Evolutionary conservation across 2,113 vertebrate species (phyloP).

Genomic region (Hiodon alosoides): DNA sequence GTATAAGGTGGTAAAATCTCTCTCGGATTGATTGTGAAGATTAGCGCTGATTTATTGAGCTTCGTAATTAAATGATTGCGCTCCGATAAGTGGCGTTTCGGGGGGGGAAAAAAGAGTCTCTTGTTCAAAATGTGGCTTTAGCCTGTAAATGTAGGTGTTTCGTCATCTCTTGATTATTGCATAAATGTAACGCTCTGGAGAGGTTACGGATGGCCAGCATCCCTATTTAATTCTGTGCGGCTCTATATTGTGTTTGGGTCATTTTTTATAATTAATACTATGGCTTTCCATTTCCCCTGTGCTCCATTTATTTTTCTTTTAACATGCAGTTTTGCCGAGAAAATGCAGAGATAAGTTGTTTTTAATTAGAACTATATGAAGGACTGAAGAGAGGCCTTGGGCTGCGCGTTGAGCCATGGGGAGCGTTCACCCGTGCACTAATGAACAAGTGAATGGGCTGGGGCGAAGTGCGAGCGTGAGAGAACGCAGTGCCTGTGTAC

Average conservation of each 20-base stretch:
- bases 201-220: neutral
- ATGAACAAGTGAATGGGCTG: neutral
- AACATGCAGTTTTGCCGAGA: constrained; percentile 4
- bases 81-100: constrained; percentile 32
- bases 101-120: too few species aligned
- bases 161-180: neutral
- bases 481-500: neutral
- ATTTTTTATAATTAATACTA: constrained; percentile 3
- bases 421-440: neutral
- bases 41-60: constrained; percentile 40
- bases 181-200: neutral
- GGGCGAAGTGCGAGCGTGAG: neutral
- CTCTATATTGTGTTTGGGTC: neutral
- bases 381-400: neutral
- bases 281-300: neutral
- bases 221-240: neutral
- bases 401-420: neutral
- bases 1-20: constrained; percentile 38
- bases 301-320: neutral
- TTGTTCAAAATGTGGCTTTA: neutral
- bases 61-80: constrained; percentile 44
- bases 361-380: constrained; percentile 1
- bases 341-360: neutral
- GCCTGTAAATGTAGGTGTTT: neutral
- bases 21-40: constrained; percentile 37